A percentile compares a stretch with the other conserved stretches of the same genome.
Conservation (phyloP, 2,888 invertebrate species). For the Leptinotarsa rubiginosa region DNA sequence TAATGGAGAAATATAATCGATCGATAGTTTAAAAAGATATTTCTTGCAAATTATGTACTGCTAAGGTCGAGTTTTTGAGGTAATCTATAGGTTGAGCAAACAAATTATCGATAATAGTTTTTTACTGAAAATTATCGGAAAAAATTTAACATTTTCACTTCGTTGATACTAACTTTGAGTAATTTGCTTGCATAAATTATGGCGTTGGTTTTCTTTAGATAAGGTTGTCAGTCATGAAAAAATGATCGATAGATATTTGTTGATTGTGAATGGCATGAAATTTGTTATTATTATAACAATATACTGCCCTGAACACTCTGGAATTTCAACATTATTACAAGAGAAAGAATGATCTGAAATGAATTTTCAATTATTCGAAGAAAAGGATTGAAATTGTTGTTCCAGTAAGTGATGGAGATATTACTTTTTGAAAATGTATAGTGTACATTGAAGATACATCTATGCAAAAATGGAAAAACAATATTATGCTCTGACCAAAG, state of each 20-base stretch:
- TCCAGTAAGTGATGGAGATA: no score
- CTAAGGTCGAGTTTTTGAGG: background rate
- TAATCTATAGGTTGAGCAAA: constrained; percentile 6
- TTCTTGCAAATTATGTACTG: background rate
- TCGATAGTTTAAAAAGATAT: background rate
- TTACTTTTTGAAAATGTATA: no score
- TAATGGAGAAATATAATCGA: constrained; percentile 4
- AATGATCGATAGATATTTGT: background rate
- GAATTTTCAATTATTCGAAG: no score
- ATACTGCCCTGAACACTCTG: no score
- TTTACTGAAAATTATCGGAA: background rate
- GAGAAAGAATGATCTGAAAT: no score
- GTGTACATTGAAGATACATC: no score
- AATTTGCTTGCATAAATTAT: background rate
- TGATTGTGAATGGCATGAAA: no score
- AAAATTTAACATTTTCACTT: background rate
- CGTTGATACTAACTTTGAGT: background rate
- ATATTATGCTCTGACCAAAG: no score
- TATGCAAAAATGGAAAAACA: no score
- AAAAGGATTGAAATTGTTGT: no score
- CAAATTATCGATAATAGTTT: constrained; percentile 1
- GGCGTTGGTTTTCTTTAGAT: background rate
- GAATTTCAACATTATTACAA: no score
- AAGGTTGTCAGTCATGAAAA: background rate
- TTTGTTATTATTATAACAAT: no score